Base-by-base conservation (phyloP, 1,140 invertebrate genomes). In the Megalopta genalis region DNA sequence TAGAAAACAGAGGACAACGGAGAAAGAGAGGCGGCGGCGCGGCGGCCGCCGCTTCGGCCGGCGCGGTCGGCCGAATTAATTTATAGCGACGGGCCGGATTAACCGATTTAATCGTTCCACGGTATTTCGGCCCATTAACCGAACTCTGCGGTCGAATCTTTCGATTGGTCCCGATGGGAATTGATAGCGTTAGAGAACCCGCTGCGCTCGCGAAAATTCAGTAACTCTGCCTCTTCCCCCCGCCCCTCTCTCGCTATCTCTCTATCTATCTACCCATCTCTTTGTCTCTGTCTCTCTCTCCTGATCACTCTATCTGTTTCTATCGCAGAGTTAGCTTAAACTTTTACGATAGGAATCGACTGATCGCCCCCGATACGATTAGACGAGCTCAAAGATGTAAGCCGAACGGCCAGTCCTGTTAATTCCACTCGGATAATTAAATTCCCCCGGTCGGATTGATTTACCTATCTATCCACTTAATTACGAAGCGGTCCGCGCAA, bases 21-120 rank as follows among this genome's bases (percentile, higher is more conserved):
- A 54, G 49, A 1, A 16, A 14, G 16, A 23, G 7, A 14, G 12
- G 10, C 37, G 32, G 32, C 32, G 32, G 16, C 42, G 25, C 5
- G 25, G n/a, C n/a, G n/a, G n/a, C n/a, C n/a, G n/a, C n/a, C n/a
- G n/a, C n/a, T n/a, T n/a, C n/a, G 5, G 12, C 23, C 12, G 12
- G 64, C 16, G 25, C 27, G 21, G 27, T 23, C 64, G 21, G 16
- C 18, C 27, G 59, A 54, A 78, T 71, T 77, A 77, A 77, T 71
- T 78, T 64, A 78, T 52, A 37, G 68, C 32, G 59, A 78, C 62
- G 46, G 39, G 32, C 49, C 62, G 57, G 42, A 77, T 77, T 70
- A 62, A 78, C 59, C 59, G 60, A 72, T 52, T 78, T 78, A 72
- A 72, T 77, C 46, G 76, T 71, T 77, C 37, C n/a, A 12, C 12